Evolutionary conservation across 2,797 vertebrate genomes (phyloP), one percentile per base, ranked within the genome.

Genomic region (Arrhamphus sclerolepis): DNA sequence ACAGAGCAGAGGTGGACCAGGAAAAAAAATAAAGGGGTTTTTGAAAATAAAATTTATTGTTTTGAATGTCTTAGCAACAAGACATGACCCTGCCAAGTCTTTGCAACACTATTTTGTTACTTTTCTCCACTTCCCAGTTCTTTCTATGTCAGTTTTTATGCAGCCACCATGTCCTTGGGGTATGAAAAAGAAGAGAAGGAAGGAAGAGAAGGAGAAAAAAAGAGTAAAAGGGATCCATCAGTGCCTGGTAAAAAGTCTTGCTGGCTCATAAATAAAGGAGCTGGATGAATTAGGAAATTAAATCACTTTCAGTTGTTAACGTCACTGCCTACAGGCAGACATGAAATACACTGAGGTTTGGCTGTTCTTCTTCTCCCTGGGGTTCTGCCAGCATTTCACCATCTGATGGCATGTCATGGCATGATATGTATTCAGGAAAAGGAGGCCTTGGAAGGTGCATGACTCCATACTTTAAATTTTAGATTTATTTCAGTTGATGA

Each of bases 261-360:
- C 55, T 64, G 63, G 62, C 66, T 86, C 75, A 81, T 89, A 87
- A 90, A 90, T 89, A 86, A 80, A 75, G 56, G 64, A 72, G 72
- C 69, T 73, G 73, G 77, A 70, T 75, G 82, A 85, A 87, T 90
- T 85, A 85, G 82, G 78, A 77, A 83, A 84, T 89, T 84, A 87
- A 90, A 87, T 89, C 85, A 89, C 78, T 73, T 72, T 69, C 48
- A 68, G 85, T 67, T 74, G 72, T 85, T 88, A 89, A 89, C 73
- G 83, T 74, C 85, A 82, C 57, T 71, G 78, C 71, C 73, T 72
- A 72, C 71, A 88, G 80, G 80, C 68, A 60, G 69, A 75, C 71
- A 77, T 85, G 82, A 90, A 88, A 86, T 80, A 84, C 67, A 55
- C 64, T 42, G 47, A 72, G 26, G 56, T 80, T 68, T 71, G 66